Evolutionary conservation across 2,888 invertebrate species (phyloP), one percentile per base, ranked within the genome.

Genomic region (Morpho achilles): DNA sequence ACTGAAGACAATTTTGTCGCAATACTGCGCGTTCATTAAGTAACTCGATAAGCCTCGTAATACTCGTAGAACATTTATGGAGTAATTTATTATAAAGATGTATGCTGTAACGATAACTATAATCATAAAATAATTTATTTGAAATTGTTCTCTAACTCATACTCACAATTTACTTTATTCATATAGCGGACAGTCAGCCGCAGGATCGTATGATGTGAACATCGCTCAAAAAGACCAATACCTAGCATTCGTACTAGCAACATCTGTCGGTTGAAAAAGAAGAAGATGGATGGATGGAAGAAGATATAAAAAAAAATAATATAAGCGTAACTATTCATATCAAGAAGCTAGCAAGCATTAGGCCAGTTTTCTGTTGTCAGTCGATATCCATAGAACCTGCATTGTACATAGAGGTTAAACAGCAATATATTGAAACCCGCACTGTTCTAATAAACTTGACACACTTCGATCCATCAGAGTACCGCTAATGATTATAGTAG

Each of bases 401-500:
- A 32, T 16, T 5, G 32, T 5, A 32, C 43, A 51, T 8, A 43
- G 41, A 47, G 41, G 46, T 53, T 53, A 53, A 41, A 40, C 32
- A 46, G 46, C 44, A 49, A 49, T 43, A 7, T 53, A 53, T 53
- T 54, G 51, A 9, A 50, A 49, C 55, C 53, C 22, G 48, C 52
- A 56, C 22, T 52, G 52, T 55, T 45, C 49, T 32, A 23, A 54
- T 59, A 63, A 56, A 58, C 63, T 63, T 63, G 62, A 56, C 59
- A 59, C 46, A 53, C 41, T 61, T 61, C 47, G 48, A 53, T 50
- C 40, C 56, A 48, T 39, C 45, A 51, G 42, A 49, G 47, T 51
- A 4, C 56, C 56, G 68, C 46, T 68, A 68, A 67, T 65, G 67
- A 66, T 63, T 55, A 63, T 64, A 59, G 60, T 59, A 61, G 63